Percentiles rank a stretch among this genome's conserved stretches.
phyloP scores from a whole-genome alignment of 1,140 invertebrate genomes.

The Zaprionus ghesquierei region DNA sequence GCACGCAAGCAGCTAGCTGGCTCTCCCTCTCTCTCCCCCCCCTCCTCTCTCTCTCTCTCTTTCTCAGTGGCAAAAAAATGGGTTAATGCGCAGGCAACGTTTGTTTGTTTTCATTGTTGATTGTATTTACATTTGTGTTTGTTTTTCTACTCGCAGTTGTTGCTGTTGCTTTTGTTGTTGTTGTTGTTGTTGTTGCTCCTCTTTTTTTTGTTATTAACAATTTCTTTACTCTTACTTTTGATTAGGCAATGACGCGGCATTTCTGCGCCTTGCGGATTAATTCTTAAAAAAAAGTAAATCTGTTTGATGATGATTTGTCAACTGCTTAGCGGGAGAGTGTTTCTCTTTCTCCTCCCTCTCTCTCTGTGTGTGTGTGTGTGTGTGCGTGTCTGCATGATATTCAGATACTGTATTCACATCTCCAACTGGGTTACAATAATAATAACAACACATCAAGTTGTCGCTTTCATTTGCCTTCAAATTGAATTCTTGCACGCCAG shows the following conservation, averaged over 20 bases:
- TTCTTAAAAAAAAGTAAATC: constrained; percentile 80
- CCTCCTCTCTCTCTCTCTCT: background rate
- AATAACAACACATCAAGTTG: constrained; percentile 38
- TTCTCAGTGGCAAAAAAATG: constrained; percentile 46
- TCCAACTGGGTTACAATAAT: constrained; percentile 61
- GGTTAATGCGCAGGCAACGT: constrained; percentile 64
- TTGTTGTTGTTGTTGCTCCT: constrained; percentile 12
- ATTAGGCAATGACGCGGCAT: constrained; percentile 70
- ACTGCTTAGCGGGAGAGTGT: constrained; percentile 22
- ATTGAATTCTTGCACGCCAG: constrained; percentile 68
- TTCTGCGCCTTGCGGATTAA: constrained; percentile 58
- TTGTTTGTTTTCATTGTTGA: constrained; percentile 72
- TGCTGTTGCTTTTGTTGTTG: constrained; percentile 15
- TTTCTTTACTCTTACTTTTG: constrained; percentile 80
- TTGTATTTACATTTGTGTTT: constrained; percentile 44
- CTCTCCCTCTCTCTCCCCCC: background rate
- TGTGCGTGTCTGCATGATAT: constrained; percentile 25
- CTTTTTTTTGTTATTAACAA: constrained; percentile 35
- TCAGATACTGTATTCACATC: too few relatives aligned
- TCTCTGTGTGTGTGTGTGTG: background rate
- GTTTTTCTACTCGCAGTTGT: constrained; percentile 7
- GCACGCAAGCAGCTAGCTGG: constrained; percentile 52
- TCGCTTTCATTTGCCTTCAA: constrained; percentile 63
- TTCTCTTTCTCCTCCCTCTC: background rate
- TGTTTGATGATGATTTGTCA: constrained; percentile 72